Conservation (phyloP, 2,113 vertebrate genomes). For the Sigmodon hispidus region DNA sequence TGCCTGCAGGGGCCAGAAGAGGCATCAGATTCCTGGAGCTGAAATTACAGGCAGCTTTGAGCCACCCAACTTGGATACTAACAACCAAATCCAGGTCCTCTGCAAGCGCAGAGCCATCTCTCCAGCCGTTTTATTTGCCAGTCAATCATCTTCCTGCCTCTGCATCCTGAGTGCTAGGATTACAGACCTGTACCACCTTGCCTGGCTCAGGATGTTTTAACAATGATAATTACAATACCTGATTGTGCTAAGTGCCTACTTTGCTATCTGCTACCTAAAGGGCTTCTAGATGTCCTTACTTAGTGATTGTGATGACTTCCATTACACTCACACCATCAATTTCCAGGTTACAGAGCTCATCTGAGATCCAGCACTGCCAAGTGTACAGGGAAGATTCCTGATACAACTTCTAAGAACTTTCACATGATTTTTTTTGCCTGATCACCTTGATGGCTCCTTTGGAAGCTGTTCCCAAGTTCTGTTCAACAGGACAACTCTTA, state of each 20-base stretch:
- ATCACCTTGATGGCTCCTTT: neutral
- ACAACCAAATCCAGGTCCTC: neutral
- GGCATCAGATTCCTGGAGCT: neutral
- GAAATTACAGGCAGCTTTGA: neutral
- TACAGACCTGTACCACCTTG: neutral
- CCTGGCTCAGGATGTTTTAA: neutral
- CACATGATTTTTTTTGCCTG: too few relatives aligned
- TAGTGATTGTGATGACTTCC: constrained; percentile 3
- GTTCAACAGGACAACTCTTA: neutral
- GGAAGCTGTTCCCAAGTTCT: constrained; percentile 37
- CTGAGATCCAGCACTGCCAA: neutral
- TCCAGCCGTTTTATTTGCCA: neutral
- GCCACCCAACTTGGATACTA: neutral
- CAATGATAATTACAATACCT: neutral
- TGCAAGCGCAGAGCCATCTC: neutral
- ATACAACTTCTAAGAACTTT: constrained; percentile 8
- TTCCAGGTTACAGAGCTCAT: neutral
- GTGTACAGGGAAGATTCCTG: neutral
- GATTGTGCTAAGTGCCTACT: neutral
- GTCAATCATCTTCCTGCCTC: neutral
- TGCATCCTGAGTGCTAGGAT: neutral
- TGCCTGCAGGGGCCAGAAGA: neutral
- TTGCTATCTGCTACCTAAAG: neutral
- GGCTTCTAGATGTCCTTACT: neutral
- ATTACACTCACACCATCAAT: neutral